Evolutionary conservation across 2,888 invertebrate genomes (phyloP), one percentile per base, ranked within the genome.

Genomic region (Ophonus ardosiacus): DNA sequence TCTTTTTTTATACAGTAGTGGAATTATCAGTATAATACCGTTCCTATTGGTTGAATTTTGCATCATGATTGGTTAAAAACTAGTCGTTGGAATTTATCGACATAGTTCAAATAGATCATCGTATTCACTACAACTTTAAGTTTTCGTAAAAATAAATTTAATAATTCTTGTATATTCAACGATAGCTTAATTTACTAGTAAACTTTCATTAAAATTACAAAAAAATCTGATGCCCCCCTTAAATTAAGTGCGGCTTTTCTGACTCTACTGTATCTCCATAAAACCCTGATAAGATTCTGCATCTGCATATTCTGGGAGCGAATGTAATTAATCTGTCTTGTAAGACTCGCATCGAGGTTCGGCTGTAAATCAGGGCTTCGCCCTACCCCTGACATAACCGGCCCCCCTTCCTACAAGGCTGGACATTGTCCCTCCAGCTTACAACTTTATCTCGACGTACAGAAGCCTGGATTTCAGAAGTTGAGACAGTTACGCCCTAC

Each of bases 291-390:
- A 68, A 68, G 38, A 68, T 68, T 31, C 38, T 31, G 24, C 31
- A 68, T 68, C 38, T 68, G 38, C 68, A 68, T 68, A 68, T 68
- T 68, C 43, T 8, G 40, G 40, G 7, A 18, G 40, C 31, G 74
- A 82, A 82, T 82, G 82, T 83, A 83, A 83, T 83, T 83, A 83
- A 83, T 83, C 83, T 83, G 76, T 83, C 83, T 76, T 83, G 83
- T 76, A 83, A 83, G 83, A 83, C 74, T 83, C 83, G 57, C 43
- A 74, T 83, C 83, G 74, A 83, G 83, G 71, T 76, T 83, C 61
- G 83, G 83, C 74, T 83, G 83, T 83, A 83, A 83, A 83, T 83
- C 83, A 82, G 82, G 31, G 8, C 74, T 43, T 21, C 10, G 68
- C 63, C 38, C 57, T 61, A 18, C 83, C 74, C 83, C 71, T 40